These are phyloP conservation scores for Stegodyphus dumicola DNA, from an alignment of 1,140 invertebrate genomes.

Conservation along the genomic window DNA sequence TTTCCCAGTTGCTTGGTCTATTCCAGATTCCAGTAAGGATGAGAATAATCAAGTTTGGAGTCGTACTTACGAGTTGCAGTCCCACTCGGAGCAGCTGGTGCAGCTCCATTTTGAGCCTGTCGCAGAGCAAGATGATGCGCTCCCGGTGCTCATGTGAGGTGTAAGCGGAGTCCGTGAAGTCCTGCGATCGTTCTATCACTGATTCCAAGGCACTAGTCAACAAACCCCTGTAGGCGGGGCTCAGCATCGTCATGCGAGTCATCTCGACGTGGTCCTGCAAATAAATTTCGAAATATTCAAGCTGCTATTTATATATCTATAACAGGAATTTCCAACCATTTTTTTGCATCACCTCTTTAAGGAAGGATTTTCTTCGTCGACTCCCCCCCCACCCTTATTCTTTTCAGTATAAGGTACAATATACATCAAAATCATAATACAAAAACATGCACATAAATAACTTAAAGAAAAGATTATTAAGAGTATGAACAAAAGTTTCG, in stretches of 20 bases:
- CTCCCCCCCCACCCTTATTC: no score
- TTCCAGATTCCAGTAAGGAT: no score
- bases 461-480: no score
- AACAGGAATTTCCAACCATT: no score
- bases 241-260: slow-evolving; percentile 76
- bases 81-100: slow-evolving; percentile 87
- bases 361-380: no score
- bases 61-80: slow-evolving; percentile 80
- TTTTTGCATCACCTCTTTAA: no score
- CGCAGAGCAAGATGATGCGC: slow-evolving; percentile 90
- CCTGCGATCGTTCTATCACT: slow-evolving; percentile 89
- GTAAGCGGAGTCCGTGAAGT: slow-evolving; percentile 99
- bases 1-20: no score
- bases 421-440: no score
- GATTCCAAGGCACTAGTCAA: slow-evolving; percentile 86
- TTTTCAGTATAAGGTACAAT: no score
- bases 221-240: slow-evolving; percentile 77
- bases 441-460: no score
- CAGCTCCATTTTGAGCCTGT: slow-evolving; percentile 85
- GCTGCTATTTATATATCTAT: background rate
- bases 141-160: slow-evolving; percentile 97
- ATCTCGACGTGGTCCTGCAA: slow-evolving; percentile 81
- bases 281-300: background rate
- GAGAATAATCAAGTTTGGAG: background rate
- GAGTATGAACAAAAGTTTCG: no score